Base-by-base conservation (phyloP, 2,797 vertebrate species). In the Hipposideros larvatus region DNA sequence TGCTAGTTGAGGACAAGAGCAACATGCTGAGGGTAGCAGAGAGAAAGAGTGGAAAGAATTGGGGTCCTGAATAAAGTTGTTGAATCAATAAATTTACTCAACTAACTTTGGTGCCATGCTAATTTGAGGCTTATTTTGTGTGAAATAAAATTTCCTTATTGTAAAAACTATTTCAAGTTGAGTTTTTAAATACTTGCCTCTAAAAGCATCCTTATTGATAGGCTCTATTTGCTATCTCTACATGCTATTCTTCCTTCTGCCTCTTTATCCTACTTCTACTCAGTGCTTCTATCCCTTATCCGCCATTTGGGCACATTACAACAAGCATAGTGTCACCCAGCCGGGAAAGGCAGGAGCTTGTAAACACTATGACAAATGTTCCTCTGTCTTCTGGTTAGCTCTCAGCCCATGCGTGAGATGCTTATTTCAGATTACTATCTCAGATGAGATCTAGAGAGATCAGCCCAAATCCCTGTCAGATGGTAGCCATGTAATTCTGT, bases 341-440 rank as follows among this genome's bases (percentile, higher is more conserved):
- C 31, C 0, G 18, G 48, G 93, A 79, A 94, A 75, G 57, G 63
- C 88, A 86, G 70, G 51, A 84, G 28, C n/a, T 75, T 13, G 0
- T 46, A 41, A 70, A 48, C 83, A 31, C 15, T 1, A 57, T 91
- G 63, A 86, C 22, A 90, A 77, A 92, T 79, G 51, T 70, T 93
- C 37, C 37, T 77, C 91, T 87, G 22, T 84, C 51, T 22, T 16
- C 80, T 31, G 41, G 73, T 85, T 96, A 78, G 63, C 55, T 73
- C 82, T 55, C 71, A 85, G 82, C 53, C 87, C 37, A 24, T 24
- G 43, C 0, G 0, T 73, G 57, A 92, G 84, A 87, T 63, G 70
- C 46, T 96, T 75, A 66, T 74, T 94, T 82, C 82, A 59, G 82
- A 96, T 89, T 82, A 73, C 31, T 15, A n/a, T 91, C 82, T 84